These are phyloP conservation scores for Mus minutoides DNA, from an alignment of 2,797 vertebrate species.

Conservation along the genomic window DNA sequence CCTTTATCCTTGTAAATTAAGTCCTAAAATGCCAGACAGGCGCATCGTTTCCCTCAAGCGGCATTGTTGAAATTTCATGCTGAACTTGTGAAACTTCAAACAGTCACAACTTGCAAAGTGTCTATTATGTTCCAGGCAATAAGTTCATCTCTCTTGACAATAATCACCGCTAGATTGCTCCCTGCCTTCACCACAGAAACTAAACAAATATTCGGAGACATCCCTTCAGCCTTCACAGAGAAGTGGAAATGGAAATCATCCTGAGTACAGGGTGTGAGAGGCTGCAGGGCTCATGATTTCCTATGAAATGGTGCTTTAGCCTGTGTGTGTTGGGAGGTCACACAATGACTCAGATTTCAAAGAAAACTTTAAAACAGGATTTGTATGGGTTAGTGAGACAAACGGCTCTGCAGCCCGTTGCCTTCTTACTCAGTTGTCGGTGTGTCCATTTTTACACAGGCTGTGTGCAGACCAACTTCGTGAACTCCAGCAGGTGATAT, in stretches of 20 bases:
- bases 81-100: conserved; percentile 82
- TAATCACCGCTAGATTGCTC: conserved; percentile 69
- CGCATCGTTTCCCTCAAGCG: conserved; percentile 64
- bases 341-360: conserved; percentile 34
- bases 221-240: conserved; percentile 86
- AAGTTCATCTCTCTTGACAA: conserved; percentile 82
- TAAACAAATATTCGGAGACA: conserved; percentile 88
- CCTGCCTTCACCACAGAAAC: conserved; percentile 86
- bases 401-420: background rate
- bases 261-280: conserved; percentile 86
- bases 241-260: conserved; percentile 88
- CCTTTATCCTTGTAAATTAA: conserved; percentile 68
- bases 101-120: conserved; percentile 74
- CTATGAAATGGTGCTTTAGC: conserved; percentile 77
- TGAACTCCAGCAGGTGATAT: background rate
- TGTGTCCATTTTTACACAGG: background rate
- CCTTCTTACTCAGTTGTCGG: background rate
- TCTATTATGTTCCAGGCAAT: conserved; percentile 70
- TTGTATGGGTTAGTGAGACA: conserved; percentile 51
- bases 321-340: conserved; percentile 72
- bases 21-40: conserved; percentile 62
- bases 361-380: conserved; percentile 17
- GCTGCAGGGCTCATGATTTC: conserved; percentile 81
- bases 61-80: conserved; percentile 58
- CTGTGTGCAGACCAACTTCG: background rate